Conservation (phyloP, 2,797 vertebrate genomes). For the Chaunax sp. region DNA sequence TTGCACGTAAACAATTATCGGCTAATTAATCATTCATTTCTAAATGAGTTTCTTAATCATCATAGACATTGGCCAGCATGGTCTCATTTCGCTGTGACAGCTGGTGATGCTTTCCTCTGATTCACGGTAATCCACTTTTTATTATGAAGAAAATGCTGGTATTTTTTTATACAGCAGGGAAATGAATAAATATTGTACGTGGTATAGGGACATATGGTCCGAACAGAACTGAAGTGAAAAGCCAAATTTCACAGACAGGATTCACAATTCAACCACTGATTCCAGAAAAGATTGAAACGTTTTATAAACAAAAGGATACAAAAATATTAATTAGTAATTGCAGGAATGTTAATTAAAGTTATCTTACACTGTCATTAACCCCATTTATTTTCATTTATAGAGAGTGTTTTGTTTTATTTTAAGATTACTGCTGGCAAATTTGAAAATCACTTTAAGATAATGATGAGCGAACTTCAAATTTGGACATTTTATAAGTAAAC, state of each 20-base stretch:
- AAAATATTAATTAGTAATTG: conserved; percentile 20
- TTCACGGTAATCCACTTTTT: conserved; percentile 99
- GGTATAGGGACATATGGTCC: conserved; percentile 83
- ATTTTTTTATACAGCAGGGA: conserved; percentile 89
- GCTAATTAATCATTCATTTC: conserved; percentile 86
- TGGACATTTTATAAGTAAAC: conserved; percentile 12
- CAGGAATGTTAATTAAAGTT: conserved; percentile 25
- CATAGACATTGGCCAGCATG: conserved; percentile 86
- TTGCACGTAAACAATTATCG: conserved; percentile 42
- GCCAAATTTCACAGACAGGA: conserved; percentile 33
- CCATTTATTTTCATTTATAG: background rate
- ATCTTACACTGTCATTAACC: background rate
- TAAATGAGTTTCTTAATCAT: conserved; percentile 90
- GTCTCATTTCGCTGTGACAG: conserved; percentile 96
- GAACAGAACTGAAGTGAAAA: conserved; percentile 48
- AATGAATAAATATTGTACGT: conserved; percentile 85
- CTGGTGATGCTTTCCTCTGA: conserved; percentile 94
- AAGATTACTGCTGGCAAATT: conserved; percentile 8
- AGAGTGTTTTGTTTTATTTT: background rate
- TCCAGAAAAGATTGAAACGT: conserved; percentile 14
- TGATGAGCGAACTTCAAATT: background rate
- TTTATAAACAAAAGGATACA: conserved; percentile 27
- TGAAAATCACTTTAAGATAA: conserved; percentile 4
- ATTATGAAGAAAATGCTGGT: conserved; percentile 96
- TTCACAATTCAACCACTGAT: background rate